phyloP scores from a whole-genome alignment of 2,888 invertebrate genomes.

The Drosophila infuscata region DNA sequence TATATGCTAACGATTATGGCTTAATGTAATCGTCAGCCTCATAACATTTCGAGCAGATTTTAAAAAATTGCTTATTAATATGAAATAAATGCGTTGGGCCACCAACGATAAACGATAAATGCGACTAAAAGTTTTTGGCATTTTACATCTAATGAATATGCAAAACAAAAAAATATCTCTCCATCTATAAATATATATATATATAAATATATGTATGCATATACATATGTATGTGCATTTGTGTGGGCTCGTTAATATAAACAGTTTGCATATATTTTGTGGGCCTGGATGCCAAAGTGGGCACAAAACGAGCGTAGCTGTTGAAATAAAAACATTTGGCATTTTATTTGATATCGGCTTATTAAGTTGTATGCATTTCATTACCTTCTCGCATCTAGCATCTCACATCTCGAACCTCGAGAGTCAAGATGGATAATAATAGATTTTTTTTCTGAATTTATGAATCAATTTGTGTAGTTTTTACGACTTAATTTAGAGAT shows the following conservation, averaged over 20 bases:
- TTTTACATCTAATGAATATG: conserved; percentile 79
- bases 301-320: conserved; percentile 73
- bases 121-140: conserved; percentile 71
- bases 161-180: conserved; percentile 32
- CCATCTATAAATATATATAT: not conserved
- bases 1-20: conserved; percentile 65
- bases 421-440: conserved; percentile 15
- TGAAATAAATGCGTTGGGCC: conserved; percentile 74
- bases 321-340: conserved; percentile 78
- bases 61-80: conserved; percentile 78
- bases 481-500: conserved; percentile 60
- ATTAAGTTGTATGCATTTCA: conserved; percentile 78
- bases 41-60: conserved; percentile 68
- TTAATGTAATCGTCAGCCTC: conserved; percentile 52
- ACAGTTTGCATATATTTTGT: conserved; percentile 61
- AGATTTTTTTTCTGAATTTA: conserved; percentile 40
- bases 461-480: conserved; percentile 65
- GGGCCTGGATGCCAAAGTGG: conserved; percentile 34
- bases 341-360: conserved; percentile 75
- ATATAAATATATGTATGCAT: not conserved
- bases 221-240: conserved; percentile 32
- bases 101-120: conserved; percentile 75
- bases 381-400: conserved; percentile 44
- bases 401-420: conserved; percentile 2
- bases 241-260: conserved; percentile 68